These are phyloP conservation scores for Podocnemis expansa DNA, from an alignment of 2,113 vertebrate species.

Conservation along the genomic window DNA sequence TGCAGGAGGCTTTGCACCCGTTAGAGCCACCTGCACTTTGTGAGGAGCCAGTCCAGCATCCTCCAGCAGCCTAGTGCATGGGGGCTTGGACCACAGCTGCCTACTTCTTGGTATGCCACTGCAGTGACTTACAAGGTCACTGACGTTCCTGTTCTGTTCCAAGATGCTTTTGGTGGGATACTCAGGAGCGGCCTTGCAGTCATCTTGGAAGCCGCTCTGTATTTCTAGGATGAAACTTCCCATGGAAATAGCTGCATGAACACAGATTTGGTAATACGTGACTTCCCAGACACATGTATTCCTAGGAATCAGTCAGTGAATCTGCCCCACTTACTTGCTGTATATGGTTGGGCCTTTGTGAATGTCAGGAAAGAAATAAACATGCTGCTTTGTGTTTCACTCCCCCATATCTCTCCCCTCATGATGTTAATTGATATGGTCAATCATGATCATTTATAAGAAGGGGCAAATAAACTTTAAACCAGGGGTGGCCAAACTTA, in stretches of 20 bases:
- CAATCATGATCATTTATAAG: background rate
- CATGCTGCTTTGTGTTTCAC: background rate
- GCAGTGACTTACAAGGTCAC: background rate
- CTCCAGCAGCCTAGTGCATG: too few relatives aligned
- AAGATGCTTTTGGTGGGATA: background rate
- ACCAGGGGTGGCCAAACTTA: too few relatives aligned
- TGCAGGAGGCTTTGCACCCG: too few relatives aligned
- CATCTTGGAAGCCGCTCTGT: background rate
- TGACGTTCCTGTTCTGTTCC: background rate
- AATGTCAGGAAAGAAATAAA: background rate
- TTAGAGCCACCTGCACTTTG: too few relatives aligned
- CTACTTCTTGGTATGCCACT: too few relatives aligned
- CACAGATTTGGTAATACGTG: accelerated
- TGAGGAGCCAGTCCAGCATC: too few relatives aligned
- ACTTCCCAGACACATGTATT: background rate
- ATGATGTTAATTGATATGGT: background rate
- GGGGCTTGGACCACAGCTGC: too few relatives aligned
- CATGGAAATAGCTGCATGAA: background rate
- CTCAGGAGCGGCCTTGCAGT: background rate
- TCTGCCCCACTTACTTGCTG: background rate
- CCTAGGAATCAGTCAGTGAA: background rate
- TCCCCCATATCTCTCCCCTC: background rate
- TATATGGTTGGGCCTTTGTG: accelerated
- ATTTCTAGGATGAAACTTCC: background rate
- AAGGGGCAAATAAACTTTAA: background rate